Base-by-base conservation (phyloP, 2,888 invertebrate genomes). In the Xestoiulus laeticollis region DNA sequence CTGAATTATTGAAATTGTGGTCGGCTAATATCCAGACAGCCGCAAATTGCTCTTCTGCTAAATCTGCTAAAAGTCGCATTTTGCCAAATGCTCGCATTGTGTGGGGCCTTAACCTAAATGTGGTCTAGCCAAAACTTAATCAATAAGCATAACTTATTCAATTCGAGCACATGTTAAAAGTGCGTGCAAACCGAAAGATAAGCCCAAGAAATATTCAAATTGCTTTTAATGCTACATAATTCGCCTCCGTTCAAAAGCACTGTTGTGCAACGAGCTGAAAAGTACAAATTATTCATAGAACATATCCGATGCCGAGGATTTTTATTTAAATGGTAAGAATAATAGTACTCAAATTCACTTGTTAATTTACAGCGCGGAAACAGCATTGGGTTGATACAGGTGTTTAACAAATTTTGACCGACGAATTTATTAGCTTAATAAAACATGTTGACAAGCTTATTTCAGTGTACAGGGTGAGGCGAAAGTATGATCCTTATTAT, bases 121-220 rank as follows among this genome's bases (percentile, higher is more conserved):
- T 68, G 68, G 68, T 68, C 68, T 68, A 68, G 68, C 68, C 68
- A 68, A 26, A 68, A 68, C 26, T 68, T 68, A 68, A 68, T 68
- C 68, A 68, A 68, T 68, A 68, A 68, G 26, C 68, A 68, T 68
- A 68, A 68, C 68, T 68, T 68, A 68, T 68, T 68, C 68, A 68
- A 68, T 68, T 68, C 26, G 22, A 10, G 26, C 22, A 26, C 22
- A 22, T 12, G 68, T 68, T 68, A 26, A 68, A 68, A 68, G n/a
- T 22, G 68, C 68, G 68, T 68, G 68, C 68, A 68, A 68, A 68
- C 5, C 68, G 68, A 68, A 68, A 68, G 68, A 68, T 68, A 68
- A 68, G 68, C 10, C 22, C 22, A 26, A 68, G 68, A 68, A 68
- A 68, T 68, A 68, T 68, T 68, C 26, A 68, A 68, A 68, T 68